A percentile compares a stretch with the other conserved stretches of the same genome.
phyloP scores from a whole-genome alignment of 2,113 vertebrate genomes.

The Desmodus rotundus region DNA sequence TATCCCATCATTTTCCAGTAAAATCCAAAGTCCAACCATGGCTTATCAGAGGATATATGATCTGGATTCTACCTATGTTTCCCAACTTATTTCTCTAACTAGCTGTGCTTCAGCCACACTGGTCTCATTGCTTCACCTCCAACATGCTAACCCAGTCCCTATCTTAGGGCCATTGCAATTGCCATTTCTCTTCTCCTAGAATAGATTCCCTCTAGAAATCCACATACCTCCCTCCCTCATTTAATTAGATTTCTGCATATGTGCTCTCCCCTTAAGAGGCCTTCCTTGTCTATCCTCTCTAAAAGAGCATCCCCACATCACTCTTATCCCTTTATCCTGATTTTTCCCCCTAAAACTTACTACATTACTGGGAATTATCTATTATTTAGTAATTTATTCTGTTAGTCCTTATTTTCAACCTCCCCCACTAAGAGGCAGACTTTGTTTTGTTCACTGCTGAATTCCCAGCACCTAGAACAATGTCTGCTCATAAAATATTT shows the following conservation, averaged over 20 bases:
- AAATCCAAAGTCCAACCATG: neutral
- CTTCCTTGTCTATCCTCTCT: neutral
- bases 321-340: neutral
- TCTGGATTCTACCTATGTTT: neutral
- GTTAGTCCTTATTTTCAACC: neutral
- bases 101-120: neutral
- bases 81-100: neutral
- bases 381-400: neutral
- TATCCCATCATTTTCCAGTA: neutral
- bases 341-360: neutral
- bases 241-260: neutral
- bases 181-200: neutral
- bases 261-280: neutral
- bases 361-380: neutral
- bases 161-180: neutral
- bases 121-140: neutral
- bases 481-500: neutral
- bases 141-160: neutral
- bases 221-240: neutral
- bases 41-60: neutral
- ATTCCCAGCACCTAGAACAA: neutral
- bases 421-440: neutral
- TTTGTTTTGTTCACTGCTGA: constrained; percentile 13
- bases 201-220: constrained; percentile 7
- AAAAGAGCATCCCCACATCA: neutral